Conservation (phyloP, 1,140 invertebrate genomes). For the Cheumatopsyche charites region DNA sequence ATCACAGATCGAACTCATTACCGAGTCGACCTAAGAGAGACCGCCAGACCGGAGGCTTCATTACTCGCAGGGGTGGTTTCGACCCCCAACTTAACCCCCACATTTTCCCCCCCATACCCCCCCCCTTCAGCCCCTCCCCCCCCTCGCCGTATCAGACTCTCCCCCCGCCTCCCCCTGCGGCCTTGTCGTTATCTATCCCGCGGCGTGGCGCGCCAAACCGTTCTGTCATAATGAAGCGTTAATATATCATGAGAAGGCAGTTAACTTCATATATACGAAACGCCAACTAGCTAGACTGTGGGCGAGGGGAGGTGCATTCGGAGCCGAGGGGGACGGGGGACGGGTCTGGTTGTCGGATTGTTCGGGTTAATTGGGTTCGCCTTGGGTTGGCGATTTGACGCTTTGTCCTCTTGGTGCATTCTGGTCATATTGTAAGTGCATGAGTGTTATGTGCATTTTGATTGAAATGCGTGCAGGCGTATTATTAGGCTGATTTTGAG, state of each 20-base stretch:
- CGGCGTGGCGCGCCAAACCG: conserved; percentile 26
- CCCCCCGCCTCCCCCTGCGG: conserved; percentile 12
- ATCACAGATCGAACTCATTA: too few relatives aligned
- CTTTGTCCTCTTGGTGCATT: too few relatives aligned
- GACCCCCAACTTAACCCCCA: not conserved
- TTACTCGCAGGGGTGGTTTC: too few relatives aligned
- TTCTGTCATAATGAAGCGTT: conserved; percentile 39
- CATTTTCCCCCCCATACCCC: not conserved
- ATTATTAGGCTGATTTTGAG: too few relatives aligned
- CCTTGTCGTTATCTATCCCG: conserved; percentile 37
- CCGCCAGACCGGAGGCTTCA: too few relatives aligned
- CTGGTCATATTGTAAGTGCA: too few relatives aligned
- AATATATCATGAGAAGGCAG: conserved; percentile 39
- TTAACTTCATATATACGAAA: conserved; percentile 33
- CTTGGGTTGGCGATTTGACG: too few relatives aligned
- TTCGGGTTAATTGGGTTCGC: too few relatives aligned
- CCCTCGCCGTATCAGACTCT: not conserved
- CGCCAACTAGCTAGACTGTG: not conserved
- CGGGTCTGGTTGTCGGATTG: too few relatives aligned
- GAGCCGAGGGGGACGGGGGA: not conserved
- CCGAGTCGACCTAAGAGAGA: too few relatives aligned
- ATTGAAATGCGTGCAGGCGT: too few relatives aligned
- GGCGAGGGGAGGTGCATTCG: not conserved
- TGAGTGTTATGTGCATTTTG: too few relatives aligned
- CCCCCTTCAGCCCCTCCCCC: not conserved